Evolutionary conservation across 2,113 vertebrate species (phyloP).

Genomic region (Perccottus glenii): DNA sequence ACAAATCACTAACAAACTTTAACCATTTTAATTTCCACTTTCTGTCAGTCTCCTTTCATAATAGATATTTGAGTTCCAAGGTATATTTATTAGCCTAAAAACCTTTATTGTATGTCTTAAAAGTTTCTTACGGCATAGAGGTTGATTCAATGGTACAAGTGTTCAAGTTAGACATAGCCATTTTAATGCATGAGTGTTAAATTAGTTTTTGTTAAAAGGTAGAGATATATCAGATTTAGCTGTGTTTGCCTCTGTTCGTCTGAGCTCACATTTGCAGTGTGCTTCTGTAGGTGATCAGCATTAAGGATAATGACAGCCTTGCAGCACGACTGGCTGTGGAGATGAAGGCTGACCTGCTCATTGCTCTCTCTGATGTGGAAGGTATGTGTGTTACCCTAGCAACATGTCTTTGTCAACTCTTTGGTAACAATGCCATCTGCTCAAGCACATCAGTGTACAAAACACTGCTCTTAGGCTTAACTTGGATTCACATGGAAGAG

Average conservation of each 20-base stretch:
- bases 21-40: conserved; percentile 7
- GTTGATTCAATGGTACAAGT: too few relatives aligned
- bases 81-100: too few relatives aligned
- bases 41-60: too few relatives aligned
- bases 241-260: neutral
- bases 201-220: neutral
- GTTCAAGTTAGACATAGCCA: too few relatives aligned
- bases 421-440: conserved; percentile 64
- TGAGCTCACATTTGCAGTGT: conserved; percentile 24
- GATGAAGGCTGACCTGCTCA: conserved; percentile 96
- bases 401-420: conserved; percentile 48
- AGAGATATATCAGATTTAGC: conserved; percentile 5
- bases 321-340: conserved; percentile 96
- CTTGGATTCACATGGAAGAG: conserved; percentile 28
- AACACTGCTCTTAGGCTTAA: conserved; percentile 31
- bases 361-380: conserved; percentile 95
- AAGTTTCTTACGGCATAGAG: too few relatives aligned
- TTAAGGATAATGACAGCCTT: conserved; percentile 98
- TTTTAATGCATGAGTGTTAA: too few relatives aligned
- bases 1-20: conserved; percentile 19
- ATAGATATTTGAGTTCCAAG: too few relatives aligned
- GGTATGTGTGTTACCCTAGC: conserved; percentile 75
- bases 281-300: conserved; percentile 90
- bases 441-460: conserved; percentile 13
- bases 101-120: too few relatives aligned